Conservation (phyloP, 1,140 invertebrate species). For the Onthophagus taurus region DNA sequence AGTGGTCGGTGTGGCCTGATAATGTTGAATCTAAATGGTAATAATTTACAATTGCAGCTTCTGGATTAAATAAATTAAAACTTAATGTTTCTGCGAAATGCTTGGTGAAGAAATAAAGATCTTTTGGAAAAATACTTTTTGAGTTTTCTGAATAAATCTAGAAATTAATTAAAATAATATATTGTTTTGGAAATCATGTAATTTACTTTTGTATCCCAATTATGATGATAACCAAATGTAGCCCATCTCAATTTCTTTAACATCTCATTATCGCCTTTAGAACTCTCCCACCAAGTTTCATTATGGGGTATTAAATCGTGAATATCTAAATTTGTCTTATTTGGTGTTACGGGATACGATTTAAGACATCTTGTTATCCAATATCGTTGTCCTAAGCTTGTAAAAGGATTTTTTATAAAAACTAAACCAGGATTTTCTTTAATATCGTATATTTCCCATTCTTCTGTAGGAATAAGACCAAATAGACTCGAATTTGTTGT, state of each 20-base stretch:
- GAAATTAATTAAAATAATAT: slow-evolving; percentile 18
- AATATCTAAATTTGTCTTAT: slow-evolving; percentile 66
- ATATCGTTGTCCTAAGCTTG: slow-evolving; percentile 59
- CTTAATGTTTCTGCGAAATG: slow-evolving; percentile 53
- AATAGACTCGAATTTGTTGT: slow-evolving; percentile 19
- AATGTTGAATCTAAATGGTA: slow-evolving; percentile 86
- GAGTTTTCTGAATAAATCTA: slow-evolving; percentile 59
- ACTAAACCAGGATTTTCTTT: slow-evolving; percentile 53
- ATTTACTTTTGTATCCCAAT: slow-evolving; percentile 84
- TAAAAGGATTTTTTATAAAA: slow-evolving; percentile 79
- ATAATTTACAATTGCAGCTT: slow-evolving; percentile 92
- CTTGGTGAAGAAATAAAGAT: slow-evolving; percentile 54
- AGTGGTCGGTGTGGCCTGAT: slow-evolving; percentile 85
- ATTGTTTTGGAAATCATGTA: slow-evolving; percentile 10
- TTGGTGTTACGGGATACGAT: slow-evolving; percentile 66
- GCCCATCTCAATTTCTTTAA: slow-evolving; percentile 74
- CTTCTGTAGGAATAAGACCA: slow-evolving; percentile 41
- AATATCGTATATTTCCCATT: slow-evolving; percentile 52
- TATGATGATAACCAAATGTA: slow-evolving; percentile 89
- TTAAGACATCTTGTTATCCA: slow-evolving; percentile 73
- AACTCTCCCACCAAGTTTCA: slow-evolving; percentile 38
- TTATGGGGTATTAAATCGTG: slow-evolving; percentile 39
- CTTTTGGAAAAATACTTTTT: slow-evolving; percentile 58
- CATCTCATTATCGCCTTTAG: slow-evolving; percentile 33
- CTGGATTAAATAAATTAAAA: slow-evolving; percentile 57